These are phyloP conservation scores for Clarias macrocephalus DNA, from an alignment of 2,113 vertebrate genomes.

Conservation along the genomic window DNA sequence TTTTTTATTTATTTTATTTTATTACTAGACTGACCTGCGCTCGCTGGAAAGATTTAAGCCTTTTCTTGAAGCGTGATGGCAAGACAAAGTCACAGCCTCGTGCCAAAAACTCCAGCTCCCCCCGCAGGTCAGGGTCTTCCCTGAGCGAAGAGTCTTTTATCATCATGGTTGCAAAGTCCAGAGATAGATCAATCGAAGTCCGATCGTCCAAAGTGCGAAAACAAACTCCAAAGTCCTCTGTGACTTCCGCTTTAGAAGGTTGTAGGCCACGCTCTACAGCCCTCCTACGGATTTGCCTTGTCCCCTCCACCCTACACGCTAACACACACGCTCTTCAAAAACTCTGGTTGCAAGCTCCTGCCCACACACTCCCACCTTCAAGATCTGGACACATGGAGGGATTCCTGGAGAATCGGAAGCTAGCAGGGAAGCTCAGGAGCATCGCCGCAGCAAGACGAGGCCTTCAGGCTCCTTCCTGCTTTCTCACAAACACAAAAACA, in stretches of 20 bases:
- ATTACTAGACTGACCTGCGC: constrained; percentile 81
- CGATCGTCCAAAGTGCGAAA: not conserved
- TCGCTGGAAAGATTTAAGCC: constrained; percentile 96
- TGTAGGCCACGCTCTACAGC: constrained; percentile 34
- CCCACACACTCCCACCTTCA: constrained; percentile 35
- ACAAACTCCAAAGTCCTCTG: constrained; percentile 41
- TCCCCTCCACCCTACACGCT: constrained; percentile 22
- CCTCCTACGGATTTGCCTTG: not conserved
- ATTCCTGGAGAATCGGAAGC: constrained; percentile 55
- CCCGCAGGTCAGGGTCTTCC: constrained; percentile 93
- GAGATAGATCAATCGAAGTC: constrained; percentile 29
- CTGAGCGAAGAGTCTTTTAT: constrained; percentile 96
- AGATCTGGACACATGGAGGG: constrained; percentile 29
- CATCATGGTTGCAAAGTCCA: constrained; percentile 85
- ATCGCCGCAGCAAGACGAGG: constrained; percentile 67
- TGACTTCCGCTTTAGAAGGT: constrained; percentile 39
- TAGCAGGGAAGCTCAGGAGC: constrained; percentile 66
- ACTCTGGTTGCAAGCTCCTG: constrained; percentile 34
- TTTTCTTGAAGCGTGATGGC: constrained; percentile 96
- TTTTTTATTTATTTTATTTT: constrained; percentile 16
- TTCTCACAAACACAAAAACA: constrained; percentile 47
- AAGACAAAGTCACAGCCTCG: constrained; percentile 98
- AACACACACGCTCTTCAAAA: constrained; percentile 38
- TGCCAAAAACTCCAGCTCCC: constrained; percentile 96
- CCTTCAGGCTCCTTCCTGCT: constrained; percentile 67